Evolutionary conservation across 2,113 vertebrate species (phyloP), one percentile per base, ranked within the genome.

Genomic region (Lagenorhynchus albirostris): DNA sequence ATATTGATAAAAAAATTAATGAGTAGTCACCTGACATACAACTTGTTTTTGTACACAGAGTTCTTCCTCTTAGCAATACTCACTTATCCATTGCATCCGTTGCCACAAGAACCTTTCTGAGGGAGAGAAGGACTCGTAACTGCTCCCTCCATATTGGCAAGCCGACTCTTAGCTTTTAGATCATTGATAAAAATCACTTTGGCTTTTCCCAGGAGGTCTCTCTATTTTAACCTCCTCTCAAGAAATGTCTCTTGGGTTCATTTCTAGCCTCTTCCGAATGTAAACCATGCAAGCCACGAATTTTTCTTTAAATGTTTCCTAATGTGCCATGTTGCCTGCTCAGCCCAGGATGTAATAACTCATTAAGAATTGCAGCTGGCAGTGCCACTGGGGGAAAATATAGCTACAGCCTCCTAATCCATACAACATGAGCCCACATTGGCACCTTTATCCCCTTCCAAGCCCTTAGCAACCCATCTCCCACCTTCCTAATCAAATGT

Each of bases 211-310:
- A n/a, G 62, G 26, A 97, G 87, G 79, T 82, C 62, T 91, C 47
- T 89, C n/a, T 79, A 2, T 86, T 91, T 97, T 74, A 71, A 79
- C 31, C 15, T 91, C 31, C 65, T 92, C n/a, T 82, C 41, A 26
- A 84, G 50, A 95, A 89, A 31, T 21, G 15, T 93, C 62, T 83
- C 36, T 12, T 0, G 50, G 55, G 73, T 38, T 97, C 33, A 79
- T 79, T 89, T 87, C 58, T 26, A 80, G 20, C 25, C 86, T 96
- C 73, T 96, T 93, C 63, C 94, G 79, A 92, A 71, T 36, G 33
- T 71, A 76, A 89, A 93, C 68, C 73, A 33, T 38, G 15, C 62
- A 38, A 63, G 36, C 44, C 20, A 44, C 44, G 18, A 20, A 53
- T 73, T 87, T 89, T 89, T 76, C 82, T 79, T 79, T 50, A 91